phyloP scores from a whole-genome alignment of 1,140 invertebrate genomes.

The Zaprionus lachaisei region DNA sequence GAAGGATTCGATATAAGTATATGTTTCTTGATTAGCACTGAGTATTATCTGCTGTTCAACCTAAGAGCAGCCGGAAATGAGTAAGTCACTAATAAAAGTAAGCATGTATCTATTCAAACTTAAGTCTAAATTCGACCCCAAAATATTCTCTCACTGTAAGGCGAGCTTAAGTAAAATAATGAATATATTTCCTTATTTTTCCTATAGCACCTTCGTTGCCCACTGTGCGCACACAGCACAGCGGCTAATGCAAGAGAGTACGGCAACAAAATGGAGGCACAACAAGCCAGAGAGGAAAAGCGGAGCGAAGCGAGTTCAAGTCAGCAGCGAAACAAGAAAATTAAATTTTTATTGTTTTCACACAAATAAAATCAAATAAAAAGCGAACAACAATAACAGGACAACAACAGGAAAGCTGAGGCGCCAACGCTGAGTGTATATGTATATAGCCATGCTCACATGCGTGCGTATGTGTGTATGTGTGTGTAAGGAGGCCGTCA shows the following conservation, averaged over 20 bases:
- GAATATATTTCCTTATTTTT: not conserved
- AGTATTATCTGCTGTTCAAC: no score
- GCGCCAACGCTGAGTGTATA: slow-evolving; percentile 11
- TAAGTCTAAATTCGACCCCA: not conserved
- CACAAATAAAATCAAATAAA: slow-evolving; percentile 84
- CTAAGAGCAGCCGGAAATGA: not conserved
- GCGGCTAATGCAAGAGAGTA: not conserved
- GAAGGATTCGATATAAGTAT: not conserved
- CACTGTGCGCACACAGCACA: slow-evolving; percentile 35
- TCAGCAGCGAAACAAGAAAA: slow-evolving; percentile 81
- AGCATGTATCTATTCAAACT: no score
- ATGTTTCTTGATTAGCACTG: no score
- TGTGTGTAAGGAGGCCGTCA: slow-evolving; percentile 59
- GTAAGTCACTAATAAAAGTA: not conserved
- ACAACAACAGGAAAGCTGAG: slow-evolving; percentile 42
- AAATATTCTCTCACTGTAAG: not conserved
- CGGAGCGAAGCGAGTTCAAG: slow-evolving; percentile 58
- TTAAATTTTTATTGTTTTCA: slow-evolving; percentile 84
- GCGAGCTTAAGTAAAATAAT: slow-evolving; percentile 2
- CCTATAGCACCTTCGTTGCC: not conserved
- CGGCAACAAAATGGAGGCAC: slow-evolving; percentile 38
- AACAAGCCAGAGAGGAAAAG: slow-evolving; percentile 30
- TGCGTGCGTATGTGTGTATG: slow-evolving; percentile 11
- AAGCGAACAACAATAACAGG: slow-evolving; percentile 73
- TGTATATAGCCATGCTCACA: slow-evolving; percentile 17